Evolutionary conservation across 2,888 invertebrate genomes (phyloP).

Genomic region (Eupithecia dodoneata): DNA sequence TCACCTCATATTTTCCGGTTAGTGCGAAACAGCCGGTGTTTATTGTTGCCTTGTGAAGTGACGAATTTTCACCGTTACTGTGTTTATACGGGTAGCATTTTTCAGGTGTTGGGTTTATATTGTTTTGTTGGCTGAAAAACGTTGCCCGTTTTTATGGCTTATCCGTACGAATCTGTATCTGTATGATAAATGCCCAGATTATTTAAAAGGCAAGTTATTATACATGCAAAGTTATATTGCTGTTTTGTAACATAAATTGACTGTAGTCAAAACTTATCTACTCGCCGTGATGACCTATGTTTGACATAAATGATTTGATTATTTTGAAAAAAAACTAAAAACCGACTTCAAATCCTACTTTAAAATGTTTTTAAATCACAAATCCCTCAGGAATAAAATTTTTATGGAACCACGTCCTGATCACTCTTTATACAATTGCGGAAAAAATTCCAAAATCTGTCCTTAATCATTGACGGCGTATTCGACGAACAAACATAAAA

Average conservation of each 20-base stretch:
- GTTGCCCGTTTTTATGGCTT: conserved; percentile 11
- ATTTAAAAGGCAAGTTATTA: neutral
- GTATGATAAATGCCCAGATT: neutral
- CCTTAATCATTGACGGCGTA: no score
- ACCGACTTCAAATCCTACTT: no score
- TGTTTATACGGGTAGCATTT: conserved; percentile 11
- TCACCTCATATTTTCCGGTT: conserved; percentile 49
- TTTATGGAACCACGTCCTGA: no score
- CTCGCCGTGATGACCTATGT: neutral
- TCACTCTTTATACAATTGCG: no score
- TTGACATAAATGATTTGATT: no score
- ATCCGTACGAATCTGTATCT: neutral
- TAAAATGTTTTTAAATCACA: no score
- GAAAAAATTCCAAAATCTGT: no score
- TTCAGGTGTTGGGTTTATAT: conserved; percentile 13
- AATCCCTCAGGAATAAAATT: no score
- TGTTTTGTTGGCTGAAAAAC: conserved; percentile 7
- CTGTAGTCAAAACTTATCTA: neutral
- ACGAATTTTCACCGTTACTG: conserved; percentile 31
- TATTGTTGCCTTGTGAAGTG: conserved; percentile 41
- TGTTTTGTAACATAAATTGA: neutral
- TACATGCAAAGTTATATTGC: neutral
- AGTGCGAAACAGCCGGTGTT: conserved; percentile 38
- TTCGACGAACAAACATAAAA: no score
- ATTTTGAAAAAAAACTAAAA: no score